Evolutionary conservation across 2,113 vertebrate genomes (phyloP), one percentile per base, ranked within the genome.

Genomic region (Strix aluco): DNA sequence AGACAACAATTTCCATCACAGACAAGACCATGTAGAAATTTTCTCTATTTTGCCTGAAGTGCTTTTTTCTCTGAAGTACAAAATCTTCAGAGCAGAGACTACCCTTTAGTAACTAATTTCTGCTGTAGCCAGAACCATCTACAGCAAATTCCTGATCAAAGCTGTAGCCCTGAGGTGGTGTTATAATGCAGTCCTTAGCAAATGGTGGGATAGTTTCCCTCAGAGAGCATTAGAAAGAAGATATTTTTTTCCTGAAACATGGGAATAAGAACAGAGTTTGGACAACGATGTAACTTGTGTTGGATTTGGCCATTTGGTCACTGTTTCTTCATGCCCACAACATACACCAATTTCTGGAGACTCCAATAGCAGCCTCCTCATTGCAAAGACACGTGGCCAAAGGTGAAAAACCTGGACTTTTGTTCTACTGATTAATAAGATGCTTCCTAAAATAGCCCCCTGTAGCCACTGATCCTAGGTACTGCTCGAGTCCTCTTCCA

Each of bases 1-100:
- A 85, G 62, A 44, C 17, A 86, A 49, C 20, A n/a, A 89, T 94
- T 94, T 95, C 94, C 81, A 87, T 85, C 62, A 79, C 54, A 91
- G 52, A 27, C 61, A 74, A 89, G 72, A 34, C 38, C 10, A 40
- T 54, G 49, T 55, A 19, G 9, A 91, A 21, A 32, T 42, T 34
- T 85, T 83, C 42, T 85, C 55, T 77, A 1, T 58, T 88, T 92
- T 75, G 46, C 5, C 26, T 69, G n/a, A 94, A 72, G 25, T 57
- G 25, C 4, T 78, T 70, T 80, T 61, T 71, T 23, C 49, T 77
- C n/a, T 73, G 26, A 92, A 92, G 23, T 47, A 18, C 19, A 88
- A 91, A 80, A 77, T 65, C 19, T 85, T 90, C 18, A 75, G 49
- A 63, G 10, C 25, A 91, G 34, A 81, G 30, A 12, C 49, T 71